Percentiles rank a stretch among this genome's conserved stretches.
phyloP scores from a whole-genome alignment of 1,140 invertebrate species.

The Scylla paramamosain region DNA sequence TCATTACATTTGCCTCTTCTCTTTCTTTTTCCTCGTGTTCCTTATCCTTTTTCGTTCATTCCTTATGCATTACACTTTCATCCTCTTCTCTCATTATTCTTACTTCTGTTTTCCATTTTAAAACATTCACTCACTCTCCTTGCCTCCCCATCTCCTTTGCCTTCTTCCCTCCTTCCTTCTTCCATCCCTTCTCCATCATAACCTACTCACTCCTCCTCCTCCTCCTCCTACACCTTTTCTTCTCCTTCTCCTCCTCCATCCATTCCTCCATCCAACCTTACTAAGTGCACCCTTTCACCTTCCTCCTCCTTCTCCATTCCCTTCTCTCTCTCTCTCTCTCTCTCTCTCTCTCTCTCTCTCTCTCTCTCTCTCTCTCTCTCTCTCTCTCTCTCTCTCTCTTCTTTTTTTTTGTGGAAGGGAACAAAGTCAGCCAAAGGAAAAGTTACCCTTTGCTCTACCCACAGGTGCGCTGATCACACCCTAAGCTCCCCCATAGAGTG shows the following conservation, averaged over 20 bases:
- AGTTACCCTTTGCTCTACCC: neutral
- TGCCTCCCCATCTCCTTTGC: neutral
- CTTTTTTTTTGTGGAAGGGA: neutral
- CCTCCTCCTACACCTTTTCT: slow-evolving; percentile 21
- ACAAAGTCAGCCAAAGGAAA: neutral
- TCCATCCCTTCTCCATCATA: neutral
- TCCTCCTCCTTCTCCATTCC: neutral
- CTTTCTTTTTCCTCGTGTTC: no score
- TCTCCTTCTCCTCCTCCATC: neutral
- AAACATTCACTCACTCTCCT: neutral
- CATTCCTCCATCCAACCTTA: neutral
- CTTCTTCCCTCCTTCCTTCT: neutral
- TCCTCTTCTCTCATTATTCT: no score
- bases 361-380: neutral
- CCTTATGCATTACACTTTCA: no score
- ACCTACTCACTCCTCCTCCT: neutral
- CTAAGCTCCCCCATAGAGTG: slow-evolving; percentile 28
- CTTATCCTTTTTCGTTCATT: no score
- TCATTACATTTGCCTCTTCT: no score
- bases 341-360: no score
- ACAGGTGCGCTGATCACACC: neutral
- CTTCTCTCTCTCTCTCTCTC: neutral
- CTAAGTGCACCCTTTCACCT: neutral
- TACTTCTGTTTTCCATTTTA: no score
- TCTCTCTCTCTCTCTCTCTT: neutral